Percentiles rank a stretch among this genome's conserved stretches.
Conservation (phyloP, 2,113 vertebrate genomes). For the Brachyistius frenatus region DNA sequence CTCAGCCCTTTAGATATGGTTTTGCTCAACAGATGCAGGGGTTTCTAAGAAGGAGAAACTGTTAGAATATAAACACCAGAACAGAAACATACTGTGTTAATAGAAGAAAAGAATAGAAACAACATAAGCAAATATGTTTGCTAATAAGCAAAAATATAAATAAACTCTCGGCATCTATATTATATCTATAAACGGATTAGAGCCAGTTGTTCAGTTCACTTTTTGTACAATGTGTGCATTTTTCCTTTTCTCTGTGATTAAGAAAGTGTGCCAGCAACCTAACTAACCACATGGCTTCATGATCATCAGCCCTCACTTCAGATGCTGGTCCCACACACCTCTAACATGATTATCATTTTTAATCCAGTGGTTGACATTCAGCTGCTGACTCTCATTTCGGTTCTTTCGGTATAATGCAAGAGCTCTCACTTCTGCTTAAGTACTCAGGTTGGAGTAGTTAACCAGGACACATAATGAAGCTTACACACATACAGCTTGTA, state of each 20-base stretch:
- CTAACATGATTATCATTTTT: constrained; percentile 60
- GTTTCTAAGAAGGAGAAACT: neutral
- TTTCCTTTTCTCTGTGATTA: neutral
- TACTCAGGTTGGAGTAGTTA: constrained; percentile 51
- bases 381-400: constrained; percentile 31
- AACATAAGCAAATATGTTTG: no score
- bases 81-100: neutral
- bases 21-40: constrained; percentile 14
- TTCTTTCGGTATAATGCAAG: constrained; percentile 27
- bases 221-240: neutral
- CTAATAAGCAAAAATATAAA: neutral
- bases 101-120: neutral
- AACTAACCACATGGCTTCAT: constrained; percentile 19
- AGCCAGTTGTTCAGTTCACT: neutral
- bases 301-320: constrained; percentile 31
- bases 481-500: neutral
- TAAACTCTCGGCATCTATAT: neutral
- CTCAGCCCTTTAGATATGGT: neutral
- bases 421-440: constrained; percentile 47
- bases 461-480: constrained; percentile 36
- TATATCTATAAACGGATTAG: neutral
- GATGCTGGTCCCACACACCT: constrained; percentile 21
- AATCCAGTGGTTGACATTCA: constrained; percentile 65
- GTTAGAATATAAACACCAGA: neutral
- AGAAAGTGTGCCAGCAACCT: neutral